Evolutionary conservation across 2,797 vertebrate species (phyloP).

Genomic region (Epinephelus awoara): DNA sequence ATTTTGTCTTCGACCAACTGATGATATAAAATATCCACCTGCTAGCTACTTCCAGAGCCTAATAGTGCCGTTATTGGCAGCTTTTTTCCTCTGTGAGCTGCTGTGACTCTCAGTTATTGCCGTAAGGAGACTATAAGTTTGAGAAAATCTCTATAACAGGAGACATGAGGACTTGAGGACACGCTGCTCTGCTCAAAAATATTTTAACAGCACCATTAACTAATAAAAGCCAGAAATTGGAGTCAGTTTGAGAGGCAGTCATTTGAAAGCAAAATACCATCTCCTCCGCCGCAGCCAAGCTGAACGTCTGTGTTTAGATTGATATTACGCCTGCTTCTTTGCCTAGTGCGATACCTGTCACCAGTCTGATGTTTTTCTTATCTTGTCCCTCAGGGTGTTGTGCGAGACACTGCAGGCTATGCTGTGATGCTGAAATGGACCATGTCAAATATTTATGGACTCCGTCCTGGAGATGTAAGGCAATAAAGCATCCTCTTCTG

Average conservation of each 20-base stretch:
- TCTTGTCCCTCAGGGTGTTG: conserved; percentile 88
- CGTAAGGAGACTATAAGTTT: conserved; percentile 18
- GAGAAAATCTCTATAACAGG: conserved; percentile 15
- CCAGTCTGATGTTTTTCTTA: conserved; percentile 37
- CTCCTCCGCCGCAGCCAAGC: background rate
- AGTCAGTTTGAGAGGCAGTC: conserved; percentile 6
- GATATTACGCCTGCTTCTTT: conserved; percentile 33
- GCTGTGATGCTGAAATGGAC: conserved; percentile 98
- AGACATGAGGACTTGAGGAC: background rate
- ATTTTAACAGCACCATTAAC: conserved; percentile 1
- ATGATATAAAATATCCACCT: conserved; percentile 51
- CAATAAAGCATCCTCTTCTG: conserved; percentile 43
- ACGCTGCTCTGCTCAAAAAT: background rate
- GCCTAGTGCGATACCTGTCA: conserved; percentile 39
- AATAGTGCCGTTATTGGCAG: conserved; percentile 40
- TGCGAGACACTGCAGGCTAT: conserved; percentile 94
- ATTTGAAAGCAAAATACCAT: conserved; percentile 6
- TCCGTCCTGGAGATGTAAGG: conserved; percentile 94
- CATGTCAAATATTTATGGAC: conserved; percentile 95
- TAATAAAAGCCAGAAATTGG: background rate
- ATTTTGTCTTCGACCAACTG: conserved; percentile 56
- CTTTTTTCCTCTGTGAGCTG: background rate
- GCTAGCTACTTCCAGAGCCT: conserved; percentile 36
- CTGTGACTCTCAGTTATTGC: conserved; percentile 27
- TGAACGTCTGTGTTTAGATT: conserved; percentile 17